Percentiles rank a stretch among this genome's conserved stretches.
phyloP scores from a whole-genome alignment of 30 jellyfish, hydroid and myxozoan genomes.

The Turritopsis dohrnii region DNA sequence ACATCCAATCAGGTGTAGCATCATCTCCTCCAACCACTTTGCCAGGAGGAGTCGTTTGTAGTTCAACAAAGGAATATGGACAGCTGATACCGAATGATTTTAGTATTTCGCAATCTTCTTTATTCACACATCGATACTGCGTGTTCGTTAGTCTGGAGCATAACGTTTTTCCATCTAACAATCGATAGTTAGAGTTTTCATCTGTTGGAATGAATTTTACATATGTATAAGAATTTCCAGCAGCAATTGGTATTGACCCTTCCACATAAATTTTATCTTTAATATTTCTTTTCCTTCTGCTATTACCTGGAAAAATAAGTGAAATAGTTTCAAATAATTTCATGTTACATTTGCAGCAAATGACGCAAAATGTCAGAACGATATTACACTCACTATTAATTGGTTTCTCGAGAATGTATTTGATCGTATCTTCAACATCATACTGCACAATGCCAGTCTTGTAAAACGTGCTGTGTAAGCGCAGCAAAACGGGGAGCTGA shows the following conservation, averaged over 20 bases:
- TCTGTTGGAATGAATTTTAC: conserved; percentile 54
- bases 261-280: conserved; percentile 37
- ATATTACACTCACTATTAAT: conserved; percentile 31
- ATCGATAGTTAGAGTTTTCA: conserved; percentile 23
- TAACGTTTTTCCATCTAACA: conserved; percentile 27
- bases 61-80: conserved; percentile 44
- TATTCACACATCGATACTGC: conserved; percentile 53
- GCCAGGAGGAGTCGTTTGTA: no score
- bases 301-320: neutral
- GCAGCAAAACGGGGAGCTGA: conserved; percentile 65
- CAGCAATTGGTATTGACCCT: conserved; percentile 31
- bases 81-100: conserved; percentile 37
- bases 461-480: conserved; percentile 21
- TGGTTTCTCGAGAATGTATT: conserved; percentile 40
- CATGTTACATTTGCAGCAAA: no score
- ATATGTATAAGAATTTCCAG: conserved; percentile 23
- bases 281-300: neutral
- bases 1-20: conserved; percentile 28
- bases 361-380: no score
- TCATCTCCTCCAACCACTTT: conserved; percentile 4
- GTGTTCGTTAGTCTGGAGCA: conserved; percentile 48
- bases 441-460: conserved; percentile 13
- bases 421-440: conserved; percentile 40
- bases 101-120: conserved; percentile 49
- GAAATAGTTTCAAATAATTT: conserved; percentile 1